Evolutionary conservation across 2,888 invertebrate species (phyloP), one percentile per base, ranked within the genome.

Genomic region (Zaprionus bogoriensis): DNA sequence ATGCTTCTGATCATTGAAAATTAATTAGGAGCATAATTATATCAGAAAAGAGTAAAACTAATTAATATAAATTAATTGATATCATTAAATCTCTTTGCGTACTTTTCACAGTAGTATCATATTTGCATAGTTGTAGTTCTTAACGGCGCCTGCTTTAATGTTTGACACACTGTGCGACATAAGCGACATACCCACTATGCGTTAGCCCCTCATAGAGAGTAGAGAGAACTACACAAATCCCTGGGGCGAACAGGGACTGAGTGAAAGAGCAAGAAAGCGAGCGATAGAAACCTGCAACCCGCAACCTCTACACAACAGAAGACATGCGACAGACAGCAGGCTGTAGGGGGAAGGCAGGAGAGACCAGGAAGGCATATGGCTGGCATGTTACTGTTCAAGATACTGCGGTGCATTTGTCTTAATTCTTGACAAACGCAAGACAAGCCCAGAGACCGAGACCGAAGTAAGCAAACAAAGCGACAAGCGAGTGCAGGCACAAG

Each of bases 341-440:
- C 20, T 28, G 38, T 44, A 14, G 32, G 6, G 14, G 41, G 27
- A 25, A n/a, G 32, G 47, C 19, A 9, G 17, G 7, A 25, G 2
- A 1, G 20, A 1, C 2, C 22, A 2, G 17, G n/a, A 25, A 17
- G 14, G 7, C 14, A 10, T 6, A 10, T 4, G 32, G 23, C 12
- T 30, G 4, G 14, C 32, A 32, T 32, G 32, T 32, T 3, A 32
- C 32, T 36, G 32, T 45, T 55, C 47, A 55, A 68, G 62, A 61
- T 59, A 59, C 55, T 67, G 48, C 61, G 62, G 41, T 77, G 81
- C 82, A 85, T 69, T 82, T 82, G 74, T 82, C 83, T 87, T 85
- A 87, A 85, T 87, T 85, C 83, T 70, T 67, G 86, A 76, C 82
- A 85, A 73, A 73, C 71, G 79, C 70, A 75, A 77, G 84, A 71